Evolutionary conservation across 1,140 invertebrate genomes (phyloP), one percentile per base, ranked within the genome.

Genomic region (Daktulosphaira vitifoliae): DNA sequence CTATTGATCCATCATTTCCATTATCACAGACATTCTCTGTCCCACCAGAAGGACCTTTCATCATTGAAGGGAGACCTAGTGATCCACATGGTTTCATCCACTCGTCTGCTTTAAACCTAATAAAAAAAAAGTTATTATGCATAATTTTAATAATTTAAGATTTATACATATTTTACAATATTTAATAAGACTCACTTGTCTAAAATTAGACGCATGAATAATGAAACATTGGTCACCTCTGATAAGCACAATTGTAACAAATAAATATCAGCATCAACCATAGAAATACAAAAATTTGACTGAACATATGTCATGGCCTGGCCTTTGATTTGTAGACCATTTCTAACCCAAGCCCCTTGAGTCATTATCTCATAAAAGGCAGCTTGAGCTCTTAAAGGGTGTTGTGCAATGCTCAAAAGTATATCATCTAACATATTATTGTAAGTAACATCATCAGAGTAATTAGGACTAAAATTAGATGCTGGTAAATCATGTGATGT

Each of bases 231-330:
- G 65, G 87, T 85, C 65, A 97, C 77, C 72, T 91, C 85, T 2
- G 88, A 91, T 38, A 90, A 90, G 77, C 92, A 95, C 18, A 97
- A 82, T 82, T 95, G 92, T 62, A 96, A 74, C 50, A 97, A 82
- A 78, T 92, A 98, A 39, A 98, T 79, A 79, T 98, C 95, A 71
- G 94, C 89, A 78, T 98, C 95, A 0, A 95, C 89, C 89, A 97
- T 96, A 1, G 93, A 96, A 76, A 96, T 96, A 77, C 92, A 96
- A 77, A 98, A 98, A 78, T 98, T 96, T 66, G 91, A 94, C 75
- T 98, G 95, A 69, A 97, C 92, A 73, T 98, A 98, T 18, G 95
- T 97, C 92, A 98, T 97, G 5, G 94, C 93, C 78, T 98, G 94
- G 13, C 93, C 93, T 76, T 93, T 93, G 69, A 98, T 97, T 80